Conservation (phyloP, 1,140 invertebrate species). For the Trichonephila inaurata region DNA sequence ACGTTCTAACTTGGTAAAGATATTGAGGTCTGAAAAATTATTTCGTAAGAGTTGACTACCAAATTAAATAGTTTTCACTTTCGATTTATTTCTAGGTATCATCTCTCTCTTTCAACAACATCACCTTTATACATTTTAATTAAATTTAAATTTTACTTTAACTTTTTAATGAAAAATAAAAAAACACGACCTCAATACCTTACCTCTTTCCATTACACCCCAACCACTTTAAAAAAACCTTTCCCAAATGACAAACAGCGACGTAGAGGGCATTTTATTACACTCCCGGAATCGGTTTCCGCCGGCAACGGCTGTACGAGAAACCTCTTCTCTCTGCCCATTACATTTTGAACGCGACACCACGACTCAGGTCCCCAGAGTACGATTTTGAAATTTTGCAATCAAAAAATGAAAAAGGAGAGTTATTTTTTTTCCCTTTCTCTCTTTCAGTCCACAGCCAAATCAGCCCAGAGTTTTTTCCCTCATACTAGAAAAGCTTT, state of each 20-base stretch:
- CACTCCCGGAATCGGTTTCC: slow-evolving; percentile 21
- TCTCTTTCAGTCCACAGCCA: not conserved
- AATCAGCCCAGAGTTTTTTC: not conserved
- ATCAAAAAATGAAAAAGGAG: not conserved
- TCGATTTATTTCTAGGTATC: no score
- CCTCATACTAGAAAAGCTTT: not conserved
- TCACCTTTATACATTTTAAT: no score
- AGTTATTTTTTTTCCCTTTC: not conserved
- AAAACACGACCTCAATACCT: not conserved
- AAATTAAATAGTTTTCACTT: no score
- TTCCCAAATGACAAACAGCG: slow-evolving; percentile 30
- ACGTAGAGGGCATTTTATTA: slow-evolving; percentile 44
- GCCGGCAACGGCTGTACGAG: not conserved
- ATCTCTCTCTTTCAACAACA: no score
- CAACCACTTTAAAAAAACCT: not conserved
- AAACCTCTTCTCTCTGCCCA: not conserved
- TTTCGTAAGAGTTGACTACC: no score
- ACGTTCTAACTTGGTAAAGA: no score
- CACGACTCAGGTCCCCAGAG: not conserved
- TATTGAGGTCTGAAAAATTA: no score
- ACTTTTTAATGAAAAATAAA: no score
- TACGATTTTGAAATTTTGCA: slow-evolving; percentile 34
- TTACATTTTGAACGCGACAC: slow-evolving; percentile 24
- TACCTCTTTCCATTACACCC: not conserved
- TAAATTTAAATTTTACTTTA: no score